Evolutionary conservation across 2,888 invertebrate genomes (phyloP), one percentile per base, ranked within the genome.

Genomic region (Abscondita cerata): DNA sequence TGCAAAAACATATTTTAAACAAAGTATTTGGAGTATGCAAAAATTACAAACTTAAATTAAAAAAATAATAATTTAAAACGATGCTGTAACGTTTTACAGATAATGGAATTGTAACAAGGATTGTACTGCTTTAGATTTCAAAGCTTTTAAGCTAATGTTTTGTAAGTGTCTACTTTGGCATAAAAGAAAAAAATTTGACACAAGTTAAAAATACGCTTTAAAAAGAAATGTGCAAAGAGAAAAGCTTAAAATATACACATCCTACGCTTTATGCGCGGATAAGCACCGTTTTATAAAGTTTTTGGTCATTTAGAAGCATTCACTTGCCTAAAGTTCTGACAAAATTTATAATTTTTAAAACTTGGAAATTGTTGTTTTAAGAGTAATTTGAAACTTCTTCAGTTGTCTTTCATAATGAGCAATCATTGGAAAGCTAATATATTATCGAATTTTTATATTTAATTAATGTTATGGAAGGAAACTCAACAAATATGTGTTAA

Each of bases 71-170:
- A 25, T 25, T 46, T 47, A 47, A 55, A 48, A 55, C 48, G 13
- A 36, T 55, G 48, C 51, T 51, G 25, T 16, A 48, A 59, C 53
- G 53, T 55, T 61, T 61, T 52, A 48, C 52, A 61, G 52, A 19
- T 56, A 56, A 61, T 52, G 52, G 52, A 55, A 34, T 13, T 56
- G 13, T 61, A 61, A 61, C 46, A 36, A 61, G 38, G 51, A 40
- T 56, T 61, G 19, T 56, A 52, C 51, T 38, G 40, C 19, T 44
- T 36, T 25, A 34, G 38, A 51, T 56, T 61, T 34, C 46, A 56
- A 48, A 61, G 52, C 56, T 56, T 61, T 55, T 61, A 61, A 56
- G 56, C 56, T 61, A 61, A 61, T 52, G 52, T 56, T 55, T 44
- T 56, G 52, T 52, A 56, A 56, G 46, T 61, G 56, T 46, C 15